Base-by-base conservation (phyloP, 2,888 invertebrate genomes). In the Papilio demoleus region DNA sequence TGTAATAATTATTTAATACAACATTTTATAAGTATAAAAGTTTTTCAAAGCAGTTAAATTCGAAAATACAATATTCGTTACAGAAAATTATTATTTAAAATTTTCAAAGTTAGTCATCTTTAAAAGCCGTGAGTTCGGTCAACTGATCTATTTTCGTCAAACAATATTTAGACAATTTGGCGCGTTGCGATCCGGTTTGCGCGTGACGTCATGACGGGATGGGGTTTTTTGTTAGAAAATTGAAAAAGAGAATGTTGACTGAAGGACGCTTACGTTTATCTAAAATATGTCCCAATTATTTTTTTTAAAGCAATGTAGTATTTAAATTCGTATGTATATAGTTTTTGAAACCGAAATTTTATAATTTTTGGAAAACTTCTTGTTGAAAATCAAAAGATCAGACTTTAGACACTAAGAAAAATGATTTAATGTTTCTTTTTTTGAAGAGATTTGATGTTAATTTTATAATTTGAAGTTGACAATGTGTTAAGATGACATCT, bases 201-300 rank as follows among this genome's bases (percentile, higher is more conserved):
- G 63, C 53, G 63, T 47, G 50, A 53, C 50, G 64, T 53, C 64
- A 53, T 17, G 50, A 34, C 27, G 24, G 24, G 17, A 24, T 40
- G 34, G 14, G 4, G 36, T 64, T 64, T 50, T 64, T 64, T 64
- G 53, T 64, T 53, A 53, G 36, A 40, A 64, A 53, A 50, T 64
- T 38, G 50, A 40, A 64, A 64, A 64, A 64, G 64, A 64, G 64
- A 64, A 64, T 40, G 64, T 53, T 38, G n/a, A 27, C 17, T 40
- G 64, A 64, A 64, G 64, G 64, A 38, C 64, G 24, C n/a, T 36
- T 47, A 63, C 50, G 45, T 38, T 64, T 53, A 64, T n/a, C 38
- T 53, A 1, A 12, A 0, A 6, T 22, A 42, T 17, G 17, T 62
- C 45, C 47, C n/a, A 0, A 27, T 34, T 50, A 22, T 47, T 36